A percentile compares a stretch with the other conserved stretches of the same genome.
Conservation (phyloP, 2,797 vertebrate species). For the Petrocephalus schoutedeni region DNA sequence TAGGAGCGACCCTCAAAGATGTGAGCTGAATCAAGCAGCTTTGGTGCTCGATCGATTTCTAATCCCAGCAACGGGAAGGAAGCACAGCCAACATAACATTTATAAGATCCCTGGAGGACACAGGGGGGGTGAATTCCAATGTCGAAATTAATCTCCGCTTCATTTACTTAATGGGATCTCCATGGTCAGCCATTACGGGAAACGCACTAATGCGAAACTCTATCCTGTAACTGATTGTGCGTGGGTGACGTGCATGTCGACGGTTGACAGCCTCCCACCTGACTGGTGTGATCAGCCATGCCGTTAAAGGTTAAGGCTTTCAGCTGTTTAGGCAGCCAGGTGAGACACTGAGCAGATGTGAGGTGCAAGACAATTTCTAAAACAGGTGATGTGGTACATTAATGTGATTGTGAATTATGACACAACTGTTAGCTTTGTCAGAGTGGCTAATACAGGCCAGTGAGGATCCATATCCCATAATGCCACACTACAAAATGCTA, state of each 20-base stretch:
- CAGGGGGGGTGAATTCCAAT: neutral
- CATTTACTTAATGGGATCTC: slow-evolving; percentile 4
- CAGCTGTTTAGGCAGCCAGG: neutral
- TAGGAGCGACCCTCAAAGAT: neutral
- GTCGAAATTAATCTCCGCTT: slow-evolving; percentile 1
- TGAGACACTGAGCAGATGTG: neutral
- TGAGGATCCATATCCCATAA: neutral
- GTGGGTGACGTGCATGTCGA: neutral
- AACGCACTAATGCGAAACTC: neutral
- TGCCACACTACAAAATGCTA: neutral
- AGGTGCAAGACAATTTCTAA: neutral
- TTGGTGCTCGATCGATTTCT: neutral
- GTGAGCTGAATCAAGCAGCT: neutral
- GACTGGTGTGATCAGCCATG: neutral
- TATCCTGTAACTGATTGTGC: neutral
- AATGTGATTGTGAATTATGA: neutral
- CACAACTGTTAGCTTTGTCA: neutral
- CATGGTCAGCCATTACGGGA: neutral
- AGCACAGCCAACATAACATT: neutral
- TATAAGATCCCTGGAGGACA: neutral
- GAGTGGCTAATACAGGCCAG: neutral
- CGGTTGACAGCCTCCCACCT: neutral
- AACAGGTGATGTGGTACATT: neutral
- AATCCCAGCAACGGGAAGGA: neutral
- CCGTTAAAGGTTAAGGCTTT: neutral